phyloP scores from a whole-genome alignment of 2,888 invertebrate species.

The Blera fallax region DNA sequence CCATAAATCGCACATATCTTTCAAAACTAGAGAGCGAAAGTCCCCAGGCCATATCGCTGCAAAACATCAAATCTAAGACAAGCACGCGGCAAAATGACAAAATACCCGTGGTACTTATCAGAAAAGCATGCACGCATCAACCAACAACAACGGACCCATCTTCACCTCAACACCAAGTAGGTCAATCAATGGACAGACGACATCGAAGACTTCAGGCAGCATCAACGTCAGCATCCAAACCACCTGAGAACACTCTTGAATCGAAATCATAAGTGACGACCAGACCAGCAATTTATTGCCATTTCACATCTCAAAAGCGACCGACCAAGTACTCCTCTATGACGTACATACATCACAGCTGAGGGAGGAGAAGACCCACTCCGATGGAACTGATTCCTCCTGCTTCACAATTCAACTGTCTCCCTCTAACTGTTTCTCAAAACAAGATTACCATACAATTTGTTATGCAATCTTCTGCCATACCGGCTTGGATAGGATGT shows the following conservation, averaged over 20 bases:
- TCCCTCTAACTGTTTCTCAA: conserved; percentile 34
- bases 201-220: conserved; percentile 8
- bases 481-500: conserved; percentile 56
- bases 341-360: conserved; percentile 30
- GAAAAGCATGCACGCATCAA: conserved; percentile 2
- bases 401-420: conserved; percentile 9
- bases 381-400: conserved; percentile 1
- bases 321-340: conserved; percentile 27
- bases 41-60: conserved; percentile 7
- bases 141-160: background rate
- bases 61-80: conserved; percentile 20
- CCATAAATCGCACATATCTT: conserved; percentile 34
- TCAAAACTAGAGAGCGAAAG: conserved; percentile 32
- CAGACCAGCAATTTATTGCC: conserved; percentile 42
- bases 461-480: conserved; percentile 57
- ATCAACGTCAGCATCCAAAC: background rate
- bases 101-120: conserved; percentile 23
- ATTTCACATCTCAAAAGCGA: conserved; percentile 39
- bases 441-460: conserved; percentile 56
- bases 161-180: conserved; percentile 50
- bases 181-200: conserved; percentile 41
- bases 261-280: conserved; percentile 48
- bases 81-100: conserved; percentile 40
- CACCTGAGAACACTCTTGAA: conserved; percentile 39
- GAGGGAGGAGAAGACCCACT: conserved; percentile 21